Base-by-base conservation (phyloP, 2,888 invertebrate genomes). In the Pomacea canaliculata region DNA sequence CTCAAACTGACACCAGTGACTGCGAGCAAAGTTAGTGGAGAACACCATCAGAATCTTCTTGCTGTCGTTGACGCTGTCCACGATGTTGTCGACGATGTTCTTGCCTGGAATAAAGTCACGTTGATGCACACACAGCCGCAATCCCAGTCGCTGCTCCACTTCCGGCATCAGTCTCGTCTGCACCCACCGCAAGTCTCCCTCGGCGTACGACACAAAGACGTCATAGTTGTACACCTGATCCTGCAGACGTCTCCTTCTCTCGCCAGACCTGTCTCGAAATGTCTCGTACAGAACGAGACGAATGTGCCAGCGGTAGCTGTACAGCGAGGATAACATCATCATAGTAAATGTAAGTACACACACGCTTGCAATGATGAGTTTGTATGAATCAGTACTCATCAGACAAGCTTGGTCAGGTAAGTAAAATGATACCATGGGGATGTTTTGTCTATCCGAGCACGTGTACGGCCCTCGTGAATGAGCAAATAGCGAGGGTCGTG, bases 201-300 rank as follows among this genome's bases (percentile, higher is more conserved):
- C 93, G 84, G 93, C 94, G 82, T 94, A 94, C 0, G 94, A 94
- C 0, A 95, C 93, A 83, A 95, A 95, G 0, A 94, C 93, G 79
- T 94, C 94, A 83, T 94, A 95, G 27, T 92, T 82, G 76, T 85
- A 91, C 8, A 77, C 66, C 16, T 59, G 65, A 13, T 27, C 19
- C 18, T 19, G 68, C 23, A 68, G 68, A 27, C 68, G 27, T 37
- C 13, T 27, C 68, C 27, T 19, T 60, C 60, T n/a, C 1, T 63
- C 63, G 19, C 63, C n/a, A n/a, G 37, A 19, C 68, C 37, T 46
- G 37, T 46, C 68, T 37, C 68, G 68, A 9, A 27, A 48, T 19
- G 46, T 7, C 73, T 77, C 48, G 92, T 82, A 75, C 86, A 91
- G 19, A 78, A 74, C 51, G 93, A 94, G 93, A 82, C 92, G 92